Conservation (phyloP, 2,113 vertebrate genomes). For the Gobiocypris rarus region DNA sequence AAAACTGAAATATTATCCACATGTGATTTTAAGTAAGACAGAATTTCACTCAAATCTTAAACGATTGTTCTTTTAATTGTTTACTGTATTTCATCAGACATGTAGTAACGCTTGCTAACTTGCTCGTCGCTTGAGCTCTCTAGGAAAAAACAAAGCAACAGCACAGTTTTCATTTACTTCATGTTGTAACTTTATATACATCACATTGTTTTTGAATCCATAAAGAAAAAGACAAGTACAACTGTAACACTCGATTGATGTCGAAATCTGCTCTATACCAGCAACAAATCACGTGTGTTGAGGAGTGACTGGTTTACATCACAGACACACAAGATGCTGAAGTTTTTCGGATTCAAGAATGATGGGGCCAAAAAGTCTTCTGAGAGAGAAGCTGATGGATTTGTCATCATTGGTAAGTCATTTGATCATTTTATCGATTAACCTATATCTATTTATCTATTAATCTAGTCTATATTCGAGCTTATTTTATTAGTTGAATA, state of each 20-base stretch:
- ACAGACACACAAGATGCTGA: conserved; percentile 79
- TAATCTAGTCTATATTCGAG: background rate
- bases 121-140: background rate
- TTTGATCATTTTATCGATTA: background rate
- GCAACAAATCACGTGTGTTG: background rate
- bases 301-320: background rate
- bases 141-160: background rate
- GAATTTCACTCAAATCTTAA: background rate
- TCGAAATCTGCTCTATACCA: background rate
- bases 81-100: background rate
- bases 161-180: background rate
- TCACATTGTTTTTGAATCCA: background rate
- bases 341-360: conserved; percentile 85
- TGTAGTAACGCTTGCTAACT: conserved; percentile 3
- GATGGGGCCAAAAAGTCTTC: conserved; percentile 82
- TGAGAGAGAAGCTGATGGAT: conserved; percentile 89
- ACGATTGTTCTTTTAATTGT: too few species aligned
- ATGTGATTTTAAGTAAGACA: background rate
- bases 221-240: too few species aligned
- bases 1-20: background rate
- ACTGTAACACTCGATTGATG: background rate
- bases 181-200: background rate
- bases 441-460: too few species aligned
- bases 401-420: conserved; percentile 90
- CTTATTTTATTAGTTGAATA: background rate